A percentile compares a stretch with the other conserved stretches of the same genome.
phyloP scores from a whole-genome alignment of 2,888 invertebrate species.

The Lepidochitona cinerea region DNA sequence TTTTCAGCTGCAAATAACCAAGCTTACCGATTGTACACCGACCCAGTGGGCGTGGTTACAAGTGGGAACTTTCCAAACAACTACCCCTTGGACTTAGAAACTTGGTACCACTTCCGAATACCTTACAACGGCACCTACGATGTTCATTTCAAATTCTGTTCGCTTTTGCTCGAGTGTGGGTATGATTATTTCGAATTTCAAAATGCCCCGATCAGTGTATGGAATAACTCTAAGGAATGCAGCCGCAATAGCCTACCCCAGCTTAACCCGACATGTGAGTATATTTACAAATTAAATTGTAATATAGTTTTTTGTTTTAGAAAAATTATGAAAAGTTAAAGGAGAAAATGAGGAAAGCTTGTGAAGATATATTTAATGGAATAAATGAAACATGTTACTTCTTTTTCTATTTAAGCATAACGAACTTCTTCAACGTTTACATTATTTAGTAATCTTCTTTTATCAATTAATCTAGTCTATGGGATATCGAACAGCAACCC shows the following conservation, averaged over 20 bases:
- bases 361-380: no score
- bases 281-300: no score
- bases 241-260: neutral
- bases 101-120: neutral
- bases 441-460: no score
- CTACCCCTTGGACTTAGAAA: neutral
- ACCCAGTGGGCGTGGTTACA: neutral
- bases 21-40: neutral
- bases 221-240: neutral
- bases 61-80: neutral
- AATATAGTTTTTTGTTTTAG: no score
- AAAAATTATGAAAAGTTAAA: no score
- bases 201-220: neutral
- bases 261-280: neutral
- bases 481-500: neutral
- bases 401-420: no score
- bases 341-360: no score
- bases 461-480: no score
- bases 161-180: neutral
- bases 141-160: neutral
- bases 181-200: neutral
- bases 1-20: no score
- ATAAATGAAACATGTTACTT: no score
- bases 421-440: no score
- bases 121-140: neutral